These are phyloP conservation scores for Patella ulyssiponensis DNA, from an alignment of 2,888 invertebrate species.

Conservation along the genomic window DNA sequence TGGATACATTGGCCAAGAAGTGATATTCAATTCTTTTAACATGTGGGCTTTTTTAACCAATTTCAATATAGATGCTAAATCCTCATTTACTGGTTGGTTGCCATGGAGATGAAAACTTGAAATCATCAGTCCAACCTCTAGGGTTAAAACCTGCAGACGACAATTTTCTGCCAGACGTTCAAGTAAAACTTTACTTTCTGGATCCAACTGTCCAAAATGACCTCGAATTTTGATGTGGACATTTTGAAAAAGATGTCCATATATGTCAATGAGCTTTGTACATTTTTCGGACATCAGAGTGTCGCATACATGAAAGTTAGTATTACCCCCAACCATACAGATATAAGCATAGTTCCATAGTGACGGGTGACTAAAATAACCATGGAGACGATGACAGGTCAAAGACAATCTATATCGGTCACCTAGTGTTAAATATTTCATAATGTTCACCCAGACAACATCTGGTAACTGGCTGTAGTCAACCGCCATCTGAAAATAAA, in stretches of 20 bases:
- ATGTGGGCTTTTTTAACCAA: constrained; percentile 54
- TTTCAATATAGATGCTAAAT: constrained; percentile 43
- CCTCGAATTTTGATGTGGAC: constrained; percentile 51
- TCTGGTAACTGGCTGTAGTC: constrained; percentile 59
- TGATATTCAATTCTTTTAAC: constrained; percentile 50
- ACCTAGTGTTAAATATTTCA: constrained; percentile 48
- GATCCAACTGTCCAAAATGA: constrained; percentile 45
- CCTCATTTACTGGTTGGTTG: constrained; percentile 37
- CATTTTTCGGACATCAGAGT: constrained; percentile 23
- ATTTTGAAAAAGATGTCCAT: constrained; percentile 58
- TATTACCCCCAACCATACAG: constrained; percentile 33
- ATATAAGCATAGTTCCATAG: constrained; percentile 57
- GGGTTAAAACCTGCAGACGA: constrained; percentile 55
- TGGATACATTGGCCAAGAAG: constrained; percentile 60
- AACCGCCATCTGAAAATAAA: constrained; percentile 17
- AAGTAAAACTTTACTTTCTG: constrained; percentile 42
- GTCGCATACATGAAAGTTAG: constrained; percentile 21
- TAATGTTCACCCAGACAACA: constrained; percentile 54
- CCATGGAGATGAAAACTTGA: constrained; percentile 42
- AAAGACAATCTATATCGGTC: constrained; percentile 48
- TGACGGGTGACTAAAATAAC: constrained; percentile 59
- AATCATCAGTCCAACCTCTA: constrained; percentile 50
- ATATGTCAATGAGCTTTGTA: constrained; percentile 45
- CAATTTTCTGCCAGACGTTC: constrained; percentile 49
- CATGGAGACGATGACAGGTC: constrained; percentile 52